Evolutionary conservation across 2,888 invertebrate species (phyloP), one percentile per base, ranked within the genome.

Genomic region (Serripes groenlandicus): DNA sequence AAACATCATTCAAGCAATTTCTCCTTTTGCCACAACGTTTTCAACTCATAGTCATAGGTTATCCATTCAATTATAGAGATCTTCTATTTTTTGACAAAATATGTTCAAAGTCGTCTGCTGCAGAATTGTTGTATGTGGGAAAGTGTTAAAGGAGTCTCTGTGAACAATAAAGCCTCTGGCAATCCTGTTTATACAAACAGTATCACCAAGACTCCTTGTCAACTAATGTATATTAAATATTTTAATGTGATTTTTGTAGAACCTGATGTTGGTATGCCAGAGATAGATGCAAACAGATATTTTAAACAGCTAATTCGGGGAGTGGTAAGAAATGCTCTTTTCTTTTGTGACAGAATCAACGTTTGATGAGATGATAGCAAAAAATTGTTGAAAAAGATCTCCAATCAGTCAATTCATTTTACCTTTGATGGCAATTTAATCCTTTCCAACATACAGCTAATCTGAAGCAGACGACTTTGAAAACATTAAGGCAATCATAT

Each of bases 261-360:
- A 95, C 99, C 99, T 58, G 99, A 99, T 95, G 95, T 97, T 89
- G 99, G 99, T 86, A 98, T 99, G 98, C 95, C 96, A 30, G 96
- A 96, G 78, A 95, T 95, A 83, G 96, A 96, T 92, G 98, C 99
- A 60, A 98, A 98, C 92, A 96, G 96, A 90, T 98, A 97, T 95
- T 98, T 98, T 95, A 96, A 96, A 83, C 98, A 99, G 94, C 95
- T 99, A 77, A 96, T 99, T 83, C 95, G 95, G 85, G 99, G 99
- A 30, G 96, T 99, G 85, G 96, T 96, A 91, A 32, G 35, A n/a
- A 49, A 21, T 49, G 15, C 2, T 49, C 21, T 49, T 49, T 49
- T 3, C 21, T 2, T 49, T 49, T 49, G n/a, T 9, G n/a, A 56
- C 18, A 42, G 42, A 42, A 42, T 42, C 9, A 42, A 42, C 42